These are phyloP conservation scores for Lepidurus packardi DNA, from an alignment of 1,140 invertebrate species.

Conservation along the genomic window DNA sequence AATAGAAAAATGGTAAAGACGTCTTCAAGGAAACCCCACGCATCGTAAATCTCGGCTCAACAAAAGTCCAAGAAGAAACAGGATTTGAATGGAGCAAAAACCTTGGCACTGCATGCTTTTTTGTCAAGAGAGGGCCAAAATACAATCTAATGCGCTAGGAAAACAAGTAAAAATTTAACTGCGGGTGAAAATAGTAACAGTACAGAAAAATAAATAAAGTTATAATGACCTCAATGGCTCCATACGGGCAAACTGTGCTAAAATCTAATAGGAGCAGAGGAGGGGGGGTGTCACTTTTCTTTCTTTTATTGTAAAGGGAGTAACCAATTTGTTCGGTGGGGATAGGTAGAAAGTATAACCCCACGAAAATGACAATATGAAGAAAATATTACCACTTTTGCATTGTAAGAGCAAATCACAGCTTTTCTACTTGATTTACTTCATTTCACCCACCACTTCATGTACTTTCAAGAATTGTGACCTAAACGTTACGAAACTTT, in stretches of 20 bases:
- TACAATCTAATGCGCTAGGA: background rate
- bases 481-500: background rate
- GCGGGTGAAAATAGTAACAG: background rate
- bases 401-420: conserved; percentile 16
- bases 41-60: background rate
- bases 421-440: background rate
- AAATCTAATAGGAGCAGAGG: background rate
- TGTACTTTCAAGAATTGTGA: no score
- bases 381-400: background rate
- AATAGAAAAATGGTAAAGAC: background rate
- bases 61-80: background rate
- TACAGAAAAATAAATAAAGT: conserved; percentile 3
- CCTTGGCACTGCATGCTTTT: conserved; percentile 17
- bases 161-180: background rate
- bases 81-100: background rate
- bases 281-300: background rate
- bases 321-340: conserved; percentile 3
- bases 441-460: no score
- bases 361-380: background rate
- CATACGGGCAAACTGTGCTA: background rate
- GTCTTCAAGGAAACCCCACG: background rate
- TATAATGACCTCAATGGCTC: background rate
- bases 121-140: background rate
- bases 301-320: background rate
- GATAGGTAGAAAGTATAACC: background rate